A percentile compares a stretch with the other conserved stretches of the same genome.
These are phyloP conservation scores for Ophion obscuratus DNA, from an alignment of 2,888 invertebrate species.

Conservation along the genomic window DNA sequence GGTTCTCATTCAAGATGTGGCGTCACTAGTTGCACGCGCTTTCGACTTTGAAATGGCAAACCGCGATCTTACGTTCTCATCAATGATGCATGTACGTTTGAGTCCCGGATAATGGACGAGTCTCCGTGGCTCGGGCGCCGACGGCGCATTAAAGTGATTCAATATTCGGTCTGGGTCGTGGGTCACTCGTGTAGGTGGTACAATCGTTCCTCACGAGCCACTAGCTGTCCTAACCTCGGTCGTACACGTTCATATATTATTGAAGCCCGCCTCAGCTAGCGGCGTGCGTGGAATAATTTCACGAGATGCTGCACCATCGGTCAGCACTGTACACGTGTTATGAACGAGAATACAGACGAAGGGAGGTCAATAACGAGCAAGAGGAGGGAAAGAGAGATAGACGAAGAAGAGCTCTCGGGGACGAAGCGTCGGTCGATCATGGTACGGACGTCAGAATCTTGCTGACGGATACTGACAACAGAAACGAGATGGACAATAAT, in stretches of 20 bases:
- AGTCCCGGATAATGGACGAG: slow-evolving; percentile 4
- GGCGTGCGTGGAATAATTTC: slow-evolving; percentile 75
- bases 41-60: neutral
- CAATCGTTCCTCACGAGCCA: slow-evolving; percentile 69
- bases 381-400: neutral
- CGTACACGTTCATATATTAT: slow-evolving; percentile 74
- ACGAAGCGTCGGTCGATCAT: neutral
- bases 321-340: slow-evolving; percentile 14
- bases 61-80: neutral
- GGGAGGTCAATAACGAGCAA: neutral
- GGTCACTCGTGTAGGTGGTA: slow-evolving; percentile 77
- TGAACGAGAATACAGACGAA: neutral
- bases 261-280: slow-evolving; percentile 68
- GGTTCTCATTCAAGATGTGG: neutral
- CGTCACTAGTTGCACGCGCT: neutral
- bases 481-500: neutral
- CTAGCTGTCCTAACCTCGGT: slow-evolving; percentile 39
- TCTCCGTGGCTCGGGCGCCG: slow-evolving; percentile 65
- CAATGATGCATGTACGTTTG: neutral
- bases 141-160: slow-evolving; percentile 76
- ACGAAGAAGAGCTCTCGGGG: neutral
- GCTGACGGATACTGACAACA: neutral
- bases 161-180: slow-evolving; percentile 76
- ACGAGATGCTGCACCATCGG: slow-evolving; percentile 58
- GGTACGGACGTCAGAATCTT: slow-evolving; percentile 31